Evolutionary conservation across 2,888 invertebrate genomes (phyloP).

Genomic region (Tenthredo mesomela): DNA sequence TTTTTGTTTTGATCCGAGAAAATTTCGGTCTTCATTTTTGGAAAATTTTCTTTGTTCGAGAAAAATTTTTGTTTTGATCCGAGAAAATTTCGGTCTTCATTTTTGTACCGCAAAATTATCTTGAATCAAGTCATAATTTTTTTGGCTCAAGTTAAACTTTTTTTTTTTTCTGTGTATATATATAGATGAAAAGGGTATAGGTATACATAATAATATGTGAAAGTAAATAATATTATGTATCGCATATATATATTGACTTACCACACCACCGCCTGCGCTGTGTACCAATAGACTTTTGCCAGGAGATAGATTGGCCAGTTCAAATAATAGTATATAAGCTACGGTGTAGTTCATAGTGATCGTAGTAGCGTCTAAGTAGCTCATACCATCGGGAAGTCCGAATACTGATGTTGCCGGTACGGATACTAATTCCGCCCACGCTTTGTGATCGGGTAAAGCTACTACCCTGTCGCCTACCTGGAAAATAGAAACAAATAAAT

Average conservation of each 20-base stretch:
- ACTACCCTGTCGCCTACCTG: conserved; percentile 91
- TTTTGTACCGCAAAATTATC: too few relatives aligned
- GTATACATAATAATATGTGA: too few relatives aligned
- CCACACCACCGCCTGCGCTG: conserved; percentile 94
- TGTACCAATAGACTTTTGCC: conserved; percentile 91
- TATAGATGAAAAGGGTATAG: too few relatives aligned
- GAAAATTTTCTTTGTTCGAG: too few relatives aligned
- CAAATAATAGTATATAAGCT: conserved; percentile 91
- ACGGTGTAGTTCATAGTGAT: conserved; percentile 93
- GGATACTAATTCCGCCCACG: conserved; percentile 92
- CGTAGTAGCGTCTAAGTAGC: conserved; percentile 89
- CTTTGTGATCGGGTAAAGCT: conserved; percentile 90
- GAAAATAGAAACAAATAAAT: conserved; percentile 12
- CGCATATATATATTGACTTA: conserved; percentile 79
- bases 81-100: too few relatives aligned
- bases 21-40: too few relatives aligned
- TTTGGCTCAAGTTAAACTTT: too few relatives aligned
- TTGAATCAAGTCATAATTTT: too few relatives aligned
- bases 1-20: too few relatives aligned
- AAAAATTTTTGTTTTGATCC: too few relatives aligned
- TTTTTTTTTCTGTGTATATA: too few relatives aligned
- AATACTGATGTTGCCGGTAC: conserved; percentile 91
- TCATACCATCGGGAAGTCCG: conserved; percentile 87
- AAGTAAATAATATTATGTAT: not conserved
- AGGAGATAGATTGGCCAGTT: conserved; percentile 87